phyloP scores from a whole-genome alignment of 2,113 vertebrate genomes.

The Microcebus jonahi region DNA sequence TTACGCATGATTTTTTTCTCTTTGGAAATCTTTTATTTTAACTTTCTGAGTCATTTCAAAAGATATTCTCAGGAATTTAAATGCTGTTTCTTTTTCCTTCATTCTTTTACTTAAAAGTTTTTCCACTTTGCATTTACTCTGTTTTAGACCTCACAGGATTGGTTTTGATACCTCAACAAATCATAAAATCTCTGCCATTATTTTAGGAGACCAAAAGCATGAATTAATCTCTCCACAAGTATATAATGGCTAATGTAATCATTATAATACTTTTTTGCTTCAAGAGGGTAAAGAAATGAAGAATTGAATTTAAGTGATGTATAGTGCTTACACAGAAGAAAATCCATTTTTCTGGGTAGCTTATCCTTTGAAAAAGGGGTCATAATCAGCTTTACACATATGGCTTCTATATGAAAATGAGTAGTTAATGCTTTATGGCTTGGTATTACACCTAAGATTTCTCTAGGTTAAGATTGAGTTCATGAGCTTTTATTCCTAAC shows the following conservation, averaged over 20 bases:
- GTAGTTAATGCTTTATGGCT: neutral
- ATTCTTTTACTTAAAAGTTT: slow-evolving; percentile 37
- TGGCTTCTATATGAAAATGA: neutral
- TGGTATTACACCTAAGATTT: neutral
- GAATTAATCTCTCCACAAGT: neutral
- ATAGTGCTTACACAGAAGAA: neutral
- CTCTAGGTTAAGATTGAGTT: neutral
- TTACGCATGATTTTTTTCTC: slow-evolving; percentile 7
- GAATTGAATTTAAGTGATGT: slow-evolving; percentile 24
- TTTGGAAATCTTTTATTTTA: slow-evolving; percentile 8
- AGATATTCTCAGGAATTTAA: slow-evolving; percentile 37
- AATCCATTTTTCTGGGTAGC: neutral
- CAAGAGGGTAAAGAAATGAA: neutral
- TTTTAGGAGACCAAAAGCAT: neutral
- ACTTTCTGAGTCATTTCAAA: slow-evolving; percentile 11
- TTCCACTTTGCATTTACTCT: neutral
- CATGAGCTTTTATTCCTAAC: neutral
- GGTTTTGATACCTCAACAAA: slow-evolving; percentile 1
- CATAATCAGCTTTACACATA: neutral
- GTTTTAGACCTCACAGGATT: slow-evolving; percentile 12
- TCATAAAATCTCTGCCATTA: slow-evolving; percentile 15
- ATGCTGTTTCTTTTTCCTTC: slow-evolving; percentile 38
- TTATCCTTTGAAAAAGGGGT: neutral
- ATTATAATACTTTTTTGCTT: neutral
- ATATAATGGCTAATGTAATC: neutral